phyloP scores from a whole-genome alignment of 2,888 invertebrate genomes.

The Dryobotodes eremita region DNA sequence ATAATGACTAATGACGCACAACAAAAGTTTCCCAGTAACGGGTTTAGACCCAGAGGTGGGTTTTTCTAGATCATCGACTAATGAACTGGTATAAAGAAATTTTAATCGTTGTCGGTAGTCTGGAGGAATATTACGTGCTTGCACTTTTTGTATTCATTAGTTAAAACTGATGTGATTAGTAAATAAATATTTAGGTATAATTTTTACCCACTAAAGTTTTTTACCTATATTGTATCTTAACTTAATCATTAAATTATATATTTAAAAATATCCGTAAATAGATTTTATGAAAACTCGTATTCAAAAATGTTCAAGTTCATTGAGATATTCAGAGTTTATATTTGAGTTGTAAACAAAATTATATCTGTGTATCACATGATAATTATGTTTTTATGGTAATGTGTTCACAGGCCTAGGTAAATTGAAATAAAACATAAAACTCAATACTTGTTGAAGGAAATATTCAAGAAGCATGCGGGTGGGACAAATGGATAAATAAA shows the following conservation, averaged over 20 bases:
- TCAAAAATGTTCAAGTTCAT: slow-evolving; percentile 4
- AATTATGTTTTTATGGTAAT: not conserved
- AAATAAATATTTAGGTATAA: not conserved
- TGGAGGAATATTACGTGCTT: slow-evolving; percentile 7
- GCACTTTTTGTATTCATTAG: slow-evolving; percentile 33
- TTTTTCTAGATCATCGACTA: slow-evolving; percentile 34
- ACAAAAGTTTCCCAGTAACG: not conserved
- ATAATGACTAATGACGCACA: not conserved
- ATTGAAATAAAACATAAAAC: not conserved
- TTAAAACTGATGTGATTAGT: not conserved
- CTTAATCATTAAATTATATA: not conserved
- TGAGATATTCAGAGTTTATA: not conserved
- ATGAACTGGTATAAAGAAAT: slow-evolving; percentile 8
- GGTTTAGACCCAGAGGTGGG: not conserved
- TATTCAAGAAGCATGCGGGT: not conserved
- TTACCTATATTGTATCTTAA: not conserved
- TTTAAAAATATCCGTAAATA: not conserved
- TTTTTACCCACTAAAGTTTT: not conserved
- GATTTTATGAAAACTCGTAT: not conserved
- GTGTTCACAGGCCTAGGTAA: not conserved
- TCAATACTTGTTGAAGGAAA: too few species aligned
- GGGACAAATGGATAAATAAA: not conserved
- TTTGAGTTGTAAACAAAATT: not conserved
- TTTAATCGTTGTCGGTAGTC: not conserved
- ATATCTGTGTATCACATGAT: not conserved